Base-by-base conservation (phyloP, 2,888 invertebrate species). In the Cenopis cana region DNA sequence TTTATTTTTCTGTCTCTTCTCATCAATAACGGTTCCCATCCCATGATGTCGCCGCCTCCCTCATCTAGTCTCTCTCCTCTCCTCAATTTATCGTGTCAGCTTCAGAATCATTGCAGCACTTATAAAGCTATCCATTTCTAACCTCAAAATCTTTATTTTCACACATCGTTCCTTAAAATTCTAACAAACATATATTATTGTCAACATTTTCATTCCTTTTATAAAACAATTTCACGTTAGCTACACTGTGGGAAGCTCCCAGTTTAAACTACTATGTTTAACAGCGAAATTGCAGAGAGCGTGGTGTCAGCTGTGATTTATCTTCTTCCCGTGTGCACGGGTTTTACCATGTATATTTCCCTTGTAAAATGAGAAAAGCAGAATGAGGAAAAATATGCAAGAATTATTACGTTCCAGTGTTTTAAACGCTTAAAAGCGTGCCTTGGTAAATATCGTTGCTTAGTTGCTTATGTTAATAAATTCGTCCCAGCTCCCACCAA, bases 241-340 rank as follows among this genome's bases (percentile, higher is more conserved):
- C 20, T 29, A 14, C n/a, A 52, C 17, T 60, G 52, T n/a, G 36
- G 36, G 17, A 29, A 61, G 10, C 18, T n/a, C 18, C 33, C 33
- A 17, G 41, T 41, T 41, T 59, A 49, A 29, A 61, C 11, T 46
- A 61, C 46, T 29, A 46, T 17, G 46, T 49, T 49, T n/a, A 61
- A 61, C 46, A 11, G 17, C 14, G 14, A 33, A 52, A 50, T 36
- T 62, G 18, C 36, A 62, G 17, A 18, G n/a, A 9, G 14, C 36
- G 12, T 0, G 12, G 52, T 36, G 14, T 18, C 49, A 33, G 20
- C 50, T 62, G 52, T 41, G 59, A 59, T 41, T 59, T n/a, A 24
- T 24, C 12, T 29, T 12, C 10, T 46, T 46, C 12, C 54, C 9
- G 50, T 20, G 54, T 14, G 24, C 29, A n/a, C 29, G 29, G 55